These are phyloP conservation scores for Anthonomus grandis DNA, from an alignment of 1,140 invertebrate genomes.

Conservation along the genomic window DNA sequence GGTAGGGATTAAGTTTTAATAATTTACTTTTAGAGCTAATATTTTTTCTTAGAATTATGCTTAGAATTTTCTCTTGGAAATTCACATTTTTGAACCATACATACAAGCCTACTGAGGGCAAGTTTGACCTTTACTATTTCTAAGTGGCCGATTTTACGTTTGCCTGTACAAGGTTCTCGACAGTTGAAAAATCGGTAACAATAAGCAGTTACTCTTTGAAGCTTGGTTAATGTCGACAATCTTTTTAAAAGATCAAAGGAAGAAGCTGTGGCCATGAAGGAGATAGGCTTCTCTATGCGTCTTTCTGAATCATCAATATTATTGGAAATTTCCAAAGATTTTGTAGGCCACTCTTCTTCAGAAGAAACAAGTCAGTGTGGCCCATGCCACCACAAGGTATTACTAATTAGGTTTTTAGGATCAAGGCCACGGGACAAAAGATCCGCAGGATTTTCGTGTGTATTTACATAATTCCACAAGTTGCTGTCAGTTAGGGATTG, in stretches of 20 bases:
- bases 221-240: too few species aligned
- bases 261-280: too few species aligned
- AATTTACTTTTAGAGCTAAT: conserved; percentile 24
- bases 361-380: background rate
- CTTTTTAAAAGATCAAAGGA: too few species aligned
- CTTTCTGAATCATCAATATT: too few species aligned
- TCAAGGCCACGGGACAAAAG: conserved; percentile 32
- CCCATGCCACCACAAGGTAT: background rate
- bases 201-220: too few species aligned
- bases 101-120: background rate
- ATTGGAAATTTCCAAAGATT: background rate
- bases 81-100: background rate
- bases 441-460: conserved; percentile 25
- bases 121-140: background rate
- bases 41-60: background rate
- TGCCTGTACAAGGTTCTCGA: too few species aligned
- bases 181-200: too few species aligned
- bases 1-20: conserved; percentile 25
- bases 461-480: conserved; percentile 12
- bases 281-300: too few species aligned
- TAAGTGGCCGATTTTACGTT: background rate
- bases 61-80: conserved; percentile 6
- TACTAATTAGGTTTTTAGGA: conserved; percentile 2
- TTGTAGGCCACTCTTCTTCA: background rate
- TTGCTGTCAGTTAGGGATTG: background rate